Evolutionary conservation across 1,140 invertebrate genomes (phyloP).

Genomic region (Atta colombica): DNA sequence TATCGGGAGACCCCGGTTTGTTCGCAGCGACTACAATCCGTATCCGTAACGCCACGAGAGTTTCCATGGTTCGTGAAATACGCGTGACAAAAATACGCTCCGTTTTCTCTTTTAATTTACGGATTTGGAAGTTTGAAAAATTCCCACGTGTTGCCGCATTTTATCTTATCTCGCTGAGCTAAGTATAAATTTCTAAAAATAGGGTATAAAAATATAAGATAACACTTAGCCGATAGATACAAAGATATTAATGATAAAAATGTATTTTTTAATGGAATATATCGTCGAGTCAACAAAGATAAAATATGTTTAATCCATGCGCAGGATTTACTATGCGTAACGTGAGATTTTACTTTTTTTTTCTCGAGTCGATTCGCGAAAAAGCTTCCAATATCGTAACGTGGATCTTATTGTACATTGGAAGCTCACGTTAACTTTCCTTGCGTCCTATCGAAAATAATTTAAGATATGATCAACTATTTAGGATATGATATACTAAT

Average conservation of each 20-base stretch:
- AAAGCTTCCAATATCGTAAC: neutral
- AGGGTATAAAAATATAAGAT: slow-evolving; percentile 3
- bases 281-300: neutral
- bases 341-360: neutral
- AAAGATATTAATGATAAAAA: neutral
- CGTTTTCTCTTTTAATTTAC: neutral
- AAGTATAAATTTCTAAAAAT: slow-evolving; percentile 5
- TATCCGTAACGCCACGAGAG: neutral
- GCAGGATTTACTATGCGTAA: neutral
- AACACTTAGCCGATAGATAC: neutral
- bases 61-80: neutral
- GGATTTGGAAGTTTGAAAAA: slow-evolving; percentile 4
- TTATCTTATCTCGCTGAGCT: slow-evolving; percentile 14
- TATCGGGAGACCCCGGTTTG: neutral
- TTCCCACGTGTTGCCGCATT: neutral
- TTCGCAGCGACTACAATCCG: neutral
- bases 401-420: neutral
- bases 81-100: neutral
- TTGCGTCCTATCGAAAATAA: neutral
- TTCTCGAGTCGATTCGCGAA: neutral
- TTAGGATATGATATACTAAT: too few species aligned
- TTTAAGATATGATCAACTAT: too few species aligned
- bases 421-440: neutral
- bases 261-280: neutral
- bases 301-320: neutral